Evolutionary conservation across 2,888 invertebrate genomes (phyloP).

Genomic region (Peribatodes rhomboidaria): DNA sequence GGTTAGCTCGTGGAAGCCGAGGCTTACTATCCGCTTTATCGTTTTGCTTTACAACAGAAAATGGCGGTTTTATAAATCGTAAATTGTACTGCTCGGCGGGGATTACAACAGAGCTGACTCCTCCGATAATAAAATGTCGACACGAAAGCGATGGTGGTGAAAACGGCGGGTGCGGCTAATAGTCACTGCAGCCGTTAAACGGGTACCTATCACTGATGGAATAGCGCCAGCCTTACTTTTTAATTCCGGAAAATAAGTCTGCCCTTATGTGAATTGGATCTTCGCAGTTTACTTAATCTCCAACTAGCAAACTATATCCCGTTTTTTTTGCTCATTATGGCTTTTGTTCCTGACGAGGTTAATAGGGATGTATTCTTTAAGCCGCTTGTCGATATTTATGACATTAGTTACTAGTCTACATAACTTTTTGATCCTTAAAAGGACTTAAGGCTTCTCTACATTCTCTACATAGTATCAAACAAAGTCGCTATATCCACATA

Average conservation of each 20-base stretch:
- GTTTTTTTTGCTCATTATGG: neutral
- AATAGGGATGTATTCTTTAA: no score
- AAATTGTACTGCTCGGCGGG: slow-evolving; percentile 76
- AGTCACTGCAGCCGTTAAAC: slow-evolving; percentile 66
- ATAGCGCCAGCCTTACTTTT: slow-evolving; percentile 60
- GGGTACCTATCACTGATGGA: slow-evolving; percentile 66
- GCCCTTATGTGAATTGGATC: slow-evolving; percentile 6
- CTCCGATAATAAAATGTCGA: slow-evolving; percentile 83
- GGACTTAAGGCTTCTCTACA: no score
- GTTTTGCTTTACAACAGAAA: slow-evolving; percentile 71
- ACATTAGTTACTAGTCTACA: no score
- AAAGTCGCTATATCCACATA: no score
- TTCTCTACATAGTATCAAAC: no score
- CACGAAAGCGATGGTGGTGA: slow-evolving; percentile 76
- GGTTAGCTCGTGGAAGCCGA: slow-evolving; percentile 56
- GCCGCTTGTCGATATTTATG: no score
- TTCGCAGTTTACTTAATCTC: neutral
- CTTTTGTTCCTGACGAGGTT: no score
- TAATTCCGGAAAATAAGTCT: slow-evolving; percentile 25
- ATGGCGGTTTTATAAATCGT: slow-evolving; percentile 75
- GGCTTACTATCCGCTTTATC: slow-evolving; percentile 68
- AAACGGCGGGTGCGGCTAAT: slow-evolving; percentile 65
- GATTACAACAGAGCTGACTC: slow-evolving; percentile 80
- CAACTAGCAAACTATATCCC: neutral
- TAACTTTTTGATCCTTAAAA: no score